Evolutionary conservation across 2,113 vertebrate genomes (phyloP).

Genomic region (Xerus inauris): DNA sequence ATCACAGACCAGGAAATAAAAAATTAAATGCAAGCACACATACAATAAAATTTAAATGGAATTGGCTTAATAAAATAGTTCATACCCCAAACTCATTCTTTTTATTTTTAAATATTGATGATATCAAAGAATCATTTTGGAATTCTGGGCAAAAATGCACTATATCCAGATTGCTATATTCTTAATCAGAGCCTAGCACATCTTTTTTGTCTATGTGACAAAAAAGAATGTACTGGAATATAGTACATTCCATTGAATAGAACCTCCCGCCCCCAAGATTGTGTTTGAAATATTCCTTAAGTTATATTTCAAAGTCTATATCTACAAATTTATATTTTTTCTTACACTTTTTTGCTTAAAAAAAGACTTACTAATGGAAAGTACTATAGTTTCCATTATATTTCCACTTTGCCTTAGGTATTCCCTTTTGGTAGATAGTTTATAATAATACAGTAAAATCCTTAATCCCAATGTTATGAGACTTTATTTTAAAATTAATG

Average conservation of each 20-base stretch:
- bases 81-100: neutral
- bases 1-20: neutral
- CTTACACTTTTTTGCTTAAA: slow-evolving; percentile 41
- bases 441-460: slow-evolving; percentile 64
- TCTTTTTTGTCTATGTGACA: slow-evolving; percentile 51
- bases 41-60: slow-evolving; percentile 23
- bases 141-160: neutral
- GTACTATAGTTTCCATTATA: slow-evolving; percentile 78
- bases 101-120: slow-evolving; percentile 33
- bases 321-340: neutral
- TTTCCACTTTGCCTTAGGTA: slow-evolving; percentile 80
- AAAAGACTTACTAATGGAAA: slow-evolving; percentile 69
- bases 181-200: slow-evolving; percentile 32
- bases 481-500: slow-evolving; percentile 59
- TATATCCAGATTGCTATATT: neutral
- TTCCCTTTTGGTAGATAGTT: slow-evolving; percentile 65
- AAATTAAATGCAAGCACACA: neutral
- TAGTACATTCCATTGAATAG: slow-evolving; percentile 70
- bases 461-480: slow-evolving; percentile 61
- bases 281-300: neutral
- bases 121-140: slow-evolving; percentile 1
- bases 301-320: slow-evolving; percentile 52
- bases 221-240: neutral
- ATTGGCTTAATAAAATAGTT: slow-evolving; percentile 7
- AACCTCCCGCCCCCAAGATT: neutral